These are phyloP conservation scores for Phrynosoma platyrhinos DNA, from an alignment of 2,113 vertebrate species.

Conservation along the genomic window DNA sequence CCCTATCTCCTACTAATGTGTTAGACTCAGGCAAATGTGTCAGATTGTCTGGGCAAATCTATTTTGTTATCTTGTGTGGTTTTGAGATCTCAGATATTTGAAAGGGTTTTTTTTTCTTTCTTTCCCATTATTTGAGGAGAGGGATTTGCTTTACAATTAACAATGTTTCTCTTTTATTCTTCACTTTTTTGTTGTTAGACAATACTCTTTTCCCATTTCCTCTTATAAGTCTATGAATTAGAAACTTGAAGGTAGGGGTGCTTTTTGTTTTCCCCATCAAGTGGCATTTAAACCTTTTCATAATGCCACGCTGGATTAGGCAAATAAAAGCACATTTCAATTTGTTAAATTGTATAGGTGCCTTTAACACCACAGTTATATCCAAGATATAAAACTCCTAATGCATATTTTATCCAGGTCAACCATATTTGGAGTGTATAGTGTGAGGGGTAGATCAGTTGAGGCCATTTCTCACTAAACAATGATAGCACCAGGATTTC, in stretches of 20 bases:
- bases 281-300: background rate
- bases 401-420: no score
- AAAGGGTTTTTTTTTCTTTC: background rate
- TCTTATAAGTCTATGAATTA: background rate
- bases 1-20: background rate
- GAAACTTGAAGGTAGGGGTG: background rate
- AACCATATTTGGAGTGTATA: no score
- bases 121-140: background rate
- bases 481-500: no score
- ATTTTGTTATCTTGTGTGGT: background rate
- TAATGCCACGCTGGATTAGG: background rate
- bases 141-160: background rate
- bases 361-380: background rate
- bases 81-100: background rate
- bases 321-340: slow-evolving; percentile 20
- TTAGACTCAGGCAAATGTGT: background rate
- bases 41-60: background rate
- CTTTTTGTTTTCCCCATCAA: background rate
- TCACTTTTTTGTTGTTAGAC: background rate
- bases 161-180: background rate
- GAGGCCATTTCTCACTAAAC: no score
- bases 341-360: slow-evolving; percentile 12
- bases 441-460: no score
- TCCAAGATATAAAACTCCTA: no score
- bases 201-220: no score